Percentiles rank a stretch among this genome's conserved stretches.
Conservation (phyloP, 2,797 vertebrate species). For the Sebastolobus alascanus region DNA sequence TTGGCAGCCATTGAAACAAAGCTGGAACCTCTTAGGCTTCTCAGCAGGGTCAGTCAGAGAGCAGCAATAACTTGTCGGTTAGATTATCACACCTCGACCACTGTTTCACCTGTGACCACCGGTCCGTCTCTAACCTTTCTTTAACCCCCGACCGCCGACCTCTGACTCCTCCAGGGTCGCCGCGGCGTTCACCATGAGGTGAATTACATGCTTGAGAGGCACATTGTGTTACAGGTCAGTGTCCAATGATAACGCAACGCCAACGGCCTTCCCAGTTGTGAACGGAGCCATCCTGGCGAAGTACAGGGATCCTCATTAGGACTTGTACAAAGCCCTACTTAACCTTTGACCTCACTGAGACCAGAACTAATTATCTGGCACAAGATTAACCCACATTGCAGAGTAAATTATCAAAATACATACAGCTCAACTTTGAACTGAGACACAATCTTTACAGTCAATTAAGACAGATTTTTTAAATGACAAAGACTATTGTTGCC, state of each 20-base stretch:
- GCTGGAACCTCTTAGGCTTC: constrained; percentile 52
- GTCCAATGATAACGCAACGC: constrained; percentile 39
- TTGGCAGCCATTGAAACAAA: constrained; percentile 41
- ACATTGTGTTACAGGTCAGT: constrained; percentile 41
- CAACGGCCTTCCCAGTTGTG: constrained; percentile 16
- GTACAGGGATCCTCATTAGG: constrained; percentile 69
- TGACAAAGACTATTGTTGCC: not conserved
- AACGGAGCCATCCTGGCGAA: constrained; percentile 43
- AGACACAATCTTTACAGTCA: not conserved
- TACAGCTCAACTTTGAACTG: constrained; percentile 13
- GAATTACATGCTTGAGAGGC: constrained; percentile 54
- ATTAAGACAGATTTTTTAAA: not conserved
- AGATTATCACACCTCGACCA: constrained; percentile 48
- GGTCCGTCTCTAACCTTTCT: constrained; percentile 38
- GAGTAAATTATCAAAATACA: constrained; percentile 53
- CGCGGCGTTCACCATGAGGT: constrained; percentile 12
- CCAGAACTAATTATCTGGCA: constrained; percentile 65
- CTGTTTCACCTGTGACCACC: constrained; percentile 57
- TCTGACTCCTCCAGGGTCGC: constrained; percentile 27
- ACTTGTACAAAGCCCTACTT: constrained; percentile 70
- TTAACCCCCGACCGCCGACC: constrained; percentile 46
- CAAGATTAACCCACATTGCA: constrained; percentile 66
- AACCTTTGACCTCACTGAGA: constrained; percentile 64
- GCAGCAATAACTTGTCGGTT: constrained; percentile 60
- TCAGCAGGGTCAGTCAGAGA: constrained; percentile 60